phyloP scores from a whole-genome alignment of 2,797 vertebrate species.

The Sciurus vulgaris region DNA sequence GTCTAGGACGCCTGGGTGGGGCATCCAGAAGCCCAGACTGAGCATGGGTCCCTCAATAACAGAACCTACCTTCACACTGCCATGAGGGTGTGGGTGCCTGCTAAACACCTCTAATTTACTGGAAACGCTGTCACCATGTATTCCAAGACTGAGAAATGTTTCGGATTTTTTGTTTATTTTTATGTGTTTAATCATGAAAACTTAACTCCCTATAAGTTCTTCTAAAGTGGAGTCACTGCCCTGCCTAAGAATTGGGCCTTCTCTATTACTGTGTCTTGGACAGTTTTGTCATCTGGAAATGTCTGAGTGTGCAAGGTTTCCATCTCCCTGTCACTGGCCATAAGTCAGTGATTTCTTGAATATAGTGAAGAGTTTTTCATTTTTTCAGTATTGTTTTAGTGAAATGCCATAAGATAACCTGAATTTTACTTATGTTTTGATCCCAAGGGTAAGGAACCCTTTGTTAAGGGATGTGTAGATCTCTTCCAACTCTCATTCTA shows the following conservation, averaged over 20 bases:
- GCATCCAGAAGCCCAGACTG: not conserved
- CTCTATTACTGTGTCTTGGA: not conserved
- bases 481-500: conserved; percentile 12
- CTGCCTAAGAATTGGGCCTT: conserved; percentile 6
- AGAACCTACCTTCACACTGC: not conserved
- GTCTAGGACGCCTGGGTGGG: not conserved
- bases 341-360: conserved; percentile 21
- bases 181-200: conserved; percentile 26
- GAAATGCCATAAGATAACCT: conserved; percentile 18
- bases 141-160: not conserved
- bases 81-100: not conserved
- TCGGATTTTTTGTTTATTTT: not conserved
- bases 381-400: conserved; percentile 42
- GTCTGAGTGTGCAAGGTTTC: not conserved
- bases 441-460: not conserved
- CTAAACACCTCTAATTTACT: not conserved
- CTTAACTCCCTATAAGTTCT: conserved; percentile 12
- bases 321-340: not conserved
- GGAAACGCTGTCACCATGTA: not conserved
- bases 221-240: not conserved
- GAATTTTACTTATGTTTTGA: conserved; percentile 36
- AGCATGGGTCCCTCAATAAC: too few species aligned
- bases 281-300: not conserved
- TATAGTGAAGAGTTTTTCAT: not conserved
- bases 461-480: conserved; percentile 2